Percentiles rank a stretch among this genome's conserved stretches.
These are phyloP conservation scores for Ageneiosus marmoratus DNA, from an alignment of 2,113 vertebrate genomes.

Conservation along the genomic window DNA sequence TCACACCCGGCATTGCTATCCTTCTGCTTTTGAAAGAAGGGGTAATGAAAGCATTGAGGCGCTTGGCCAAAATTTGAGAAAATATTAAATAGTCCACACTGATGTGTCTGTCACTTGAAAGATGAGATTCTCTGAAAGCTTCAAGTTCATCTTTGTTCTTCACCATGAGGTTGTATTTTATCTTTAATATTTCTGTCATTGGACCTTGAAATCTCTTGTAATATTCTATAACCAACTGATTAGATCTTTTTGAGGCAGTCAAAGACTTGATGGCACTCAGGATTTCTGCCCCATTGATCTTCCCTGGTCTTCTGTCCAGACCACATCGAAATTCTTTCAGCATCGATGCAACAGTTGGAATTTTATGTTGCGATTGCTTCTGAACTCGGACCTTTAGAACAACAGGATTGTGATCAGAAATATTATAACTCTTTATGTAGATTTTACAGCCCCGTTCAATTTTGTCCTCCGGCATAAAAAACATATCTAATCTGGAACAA, in stretches of 20 bases:
- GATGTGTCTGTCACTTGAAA: neutral
- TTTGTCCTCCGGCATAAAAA: conserved; percentile 34
- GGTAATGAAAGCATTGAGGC: conserved; percentile 4
- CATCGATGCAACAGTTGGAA: neutral
- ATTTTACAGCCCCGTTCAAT: conserved; percentile 50
- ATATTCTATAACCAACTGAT: neutral
- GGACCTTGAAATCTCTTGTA: neutral
- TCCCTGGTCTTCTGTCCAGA: neutral
- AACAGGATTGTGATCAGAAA: conserved; percentile 40
- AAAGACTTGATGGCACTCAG: conserved; percentile 33
- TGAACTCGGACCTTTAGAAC: neutral
- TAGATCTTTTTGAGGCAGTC: neutral
- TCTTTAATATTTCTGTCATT: conserved; percentile 21
- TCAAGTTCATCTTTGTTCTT: neutral
- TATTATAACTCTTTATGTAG: neutral
- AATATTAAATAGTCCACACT: conserved; percentile 38
- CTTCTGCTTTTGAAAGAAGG: neutral
- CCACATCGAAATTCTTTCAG: neutral
- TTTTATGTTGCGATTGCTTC: neutral
- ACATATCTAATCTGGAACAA: conserved; percentile 42
- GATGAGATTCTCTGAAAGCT: neutral
- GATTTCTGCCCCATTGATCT: conserved; percentile 43
- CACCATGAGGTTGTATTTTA: neutral
- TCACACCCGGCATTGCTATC: neutral
- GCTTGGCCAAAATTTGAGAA: neutral